Evolutionary conservation across 1,140 invertebrate genomes (phyloP), one percentile per base, ranked within the genome.

Genomic region (Listronotus bonariensis): DNA sequence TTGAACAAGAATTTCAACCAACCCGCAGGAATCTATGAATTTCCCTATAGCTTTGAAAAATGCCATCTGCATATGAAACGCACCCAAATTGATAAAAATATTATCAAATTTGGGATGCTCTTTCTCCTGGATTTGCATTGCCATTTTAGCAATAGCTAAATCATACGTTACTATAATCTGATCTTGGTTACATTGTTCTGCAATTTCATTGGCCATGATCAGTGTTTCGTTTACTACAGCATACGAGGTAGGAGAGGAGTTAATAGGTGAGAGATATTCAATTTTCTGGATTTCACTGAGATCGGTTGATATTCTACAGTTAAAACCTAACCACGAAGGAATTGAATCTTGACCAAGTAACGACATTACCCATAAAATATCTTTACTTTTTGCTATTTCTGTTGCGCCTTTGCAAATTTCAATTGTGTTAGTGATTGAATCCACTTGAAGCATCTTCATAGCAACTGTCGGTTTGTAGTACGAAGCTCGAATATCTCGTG

Each of bases 41-140:
- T 81, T 80, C 17, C 80, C 82, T 20, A 83, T 26, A 0, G 78
- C 78, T 74, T 80, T 81, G 63, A 83, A 83, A 65, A 70, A 83
- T n/a, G 81, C 72, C 75, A 82, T 73, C 73, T 77, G 74, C 8
- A 81, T 76, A 62, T 83, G 81, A 64, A 83, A 83, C 2, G 76
- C 49, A 26, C 81, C 82, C 11, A 82, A 63, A 67, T 81, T 76
- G 32, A 83, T 80, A 65, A 82, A 83, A 45, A 83, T 42, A 62
- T 80, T 78, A 45, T 80, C 61, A 71, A 75, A 80, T 41, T 45
- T 49, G 0, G 73, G 71, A 12, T 59, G 53, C 68, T 79, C 72
- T 63, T 67, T 68, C 14, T 64, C 67, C 72, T 80, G 77, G 62
- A 80, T 78, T 69, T 77, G 70, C 58, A 76, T 62, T 34, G 75